phyloP scores from a whole-genome alignment of 2,888 invertebrate genomes.

The Hybos culiciformis region DNA sequence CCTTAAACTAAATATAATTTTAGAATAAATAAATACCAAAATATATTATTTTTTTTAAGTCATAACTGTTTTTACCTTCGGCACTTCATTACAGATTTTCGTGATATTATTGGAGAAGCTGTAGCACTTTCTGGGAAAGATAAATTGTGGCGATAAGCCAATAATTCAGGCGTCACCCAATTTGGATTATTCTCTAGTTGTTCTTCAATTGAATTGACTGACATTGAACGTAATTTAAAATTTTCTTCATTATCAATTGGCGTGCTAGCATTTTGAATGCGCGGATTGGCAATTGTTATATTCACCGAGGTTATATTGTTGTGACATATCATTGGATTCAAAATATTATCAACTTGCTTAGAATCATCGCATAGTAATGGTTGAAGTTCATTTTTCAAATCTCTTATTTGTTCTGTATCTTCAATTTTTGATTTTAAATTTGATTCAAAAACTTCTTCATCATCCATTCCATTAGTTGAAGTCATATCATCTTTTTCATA shows the following conservation, averaged over 20 bases:
- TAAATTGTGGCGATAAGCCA: conserved; percentile 67
- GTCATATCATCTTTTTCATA: neutral
- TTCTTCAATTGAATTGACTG: conserved; percentile 54
- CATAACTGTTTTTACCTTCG: conserved; percentile 34
- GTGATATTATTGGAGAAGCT: conserved; percentile 58
- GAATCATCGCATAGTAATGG: conserved; percentile 32
- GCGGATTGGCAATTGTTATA: conserved; percentile 57
- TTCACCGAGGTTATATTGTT: conserved; percentile 51
- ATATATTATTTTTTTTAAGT: neutral
- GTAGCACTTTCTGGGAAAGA: conserved; percentile 68
- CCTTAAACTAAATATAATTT: neutral
- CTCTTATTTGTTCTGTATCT: conserved; percentile 29
- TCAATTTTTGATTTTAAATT: conserved; percentile 18
- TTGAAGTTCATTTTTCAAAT: conserved; percentile 34
- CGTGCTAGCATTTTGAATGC: conserved; percentile 53
- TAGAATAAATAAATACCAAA: too few species aligned
- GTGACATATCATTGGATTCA: conserved; percentile 33
- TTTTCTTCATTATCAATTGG: conserved; percentile 36
- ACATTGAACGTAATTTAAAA: conserved; percentile 38
- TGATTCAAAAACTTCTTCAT: conserved; percentile 11
- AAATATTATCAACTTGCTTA: conserved; percentile 26
- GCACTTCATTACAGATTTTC: conserved; percentile 48
- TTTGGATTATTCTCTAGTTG: conserved; percentile 61
- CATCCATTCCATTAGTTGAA: conserved; percentile 9
- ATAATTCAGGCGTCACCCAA: conserved; percentile 71